Evolutionary conservation across 2,888 invertebrate genomes (phyloP).

Genomic region (Elegia similella): DNA sequence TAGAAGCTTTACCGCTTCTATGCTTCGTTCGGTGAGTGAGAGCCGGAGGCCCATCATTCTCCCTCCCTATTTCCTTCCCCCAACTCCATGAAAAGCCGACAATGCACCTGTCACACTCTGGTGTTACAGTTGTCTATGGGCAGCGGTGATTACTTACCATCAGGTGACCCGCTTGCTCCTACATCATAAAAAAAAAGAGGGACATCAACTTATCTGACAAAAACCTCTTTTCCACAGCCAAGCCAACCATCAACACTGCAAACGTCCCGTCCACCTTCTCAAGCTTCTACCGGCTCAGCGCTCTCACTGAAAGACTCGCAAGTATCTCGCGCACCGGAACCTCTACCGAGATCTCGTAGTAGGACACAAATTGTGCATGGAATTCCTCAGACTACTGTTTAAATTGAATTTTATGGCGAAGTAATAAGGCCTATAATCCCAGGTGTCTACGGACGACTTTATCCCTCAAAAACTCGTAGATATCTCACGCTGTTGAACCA

Average conservation of each 20-base stretch:
- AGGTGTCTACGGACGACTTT: not conserved
- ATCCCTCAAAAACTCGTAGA: not conserved
- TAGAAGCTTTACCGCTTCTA: no score
- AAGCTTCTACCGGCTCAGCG: constrained; percentile 84
- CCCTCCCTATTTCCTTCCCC: no score
- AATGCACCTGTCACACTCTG: no score
- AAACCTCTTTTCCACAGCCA: constrained; percentile 53
- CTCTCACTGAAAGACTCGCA: constrained; percentile 86
- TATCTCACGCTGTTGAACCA: no score
- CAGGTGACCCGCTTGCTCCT: no score
- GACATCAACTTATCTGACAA: no score
- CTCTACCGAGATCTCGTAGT: constrained; percentile 59
- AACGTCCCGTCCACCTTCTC: constrained; percentile 76
- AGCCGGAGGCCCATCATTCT: no score
- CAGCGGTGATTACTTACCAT: no score
- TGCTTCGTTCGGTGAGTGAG: no score
- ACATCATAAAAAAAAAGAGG: no score
- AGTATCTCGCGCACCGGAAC: constrained; percentile 72
- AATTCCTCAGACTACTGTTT: constrained; percentile 92
- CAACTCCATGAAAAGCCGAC: no score
- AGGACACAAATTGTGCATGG: constrained; percentile 86
- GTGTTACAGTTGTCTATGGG: no score
- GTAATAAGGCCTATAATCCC: not conserved
- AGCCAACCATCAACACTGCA: constrained; percentile 79
- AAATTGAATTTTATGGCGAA: constrained; percentile 30